A percentile compares a stretch with the other conserved stretches of the same genome.
These are phyloP conservation scores for Lasiommata megera DNA, from an alignment of 2,888 invertebrate genomes.

Conservation along the genomic window DNA sequence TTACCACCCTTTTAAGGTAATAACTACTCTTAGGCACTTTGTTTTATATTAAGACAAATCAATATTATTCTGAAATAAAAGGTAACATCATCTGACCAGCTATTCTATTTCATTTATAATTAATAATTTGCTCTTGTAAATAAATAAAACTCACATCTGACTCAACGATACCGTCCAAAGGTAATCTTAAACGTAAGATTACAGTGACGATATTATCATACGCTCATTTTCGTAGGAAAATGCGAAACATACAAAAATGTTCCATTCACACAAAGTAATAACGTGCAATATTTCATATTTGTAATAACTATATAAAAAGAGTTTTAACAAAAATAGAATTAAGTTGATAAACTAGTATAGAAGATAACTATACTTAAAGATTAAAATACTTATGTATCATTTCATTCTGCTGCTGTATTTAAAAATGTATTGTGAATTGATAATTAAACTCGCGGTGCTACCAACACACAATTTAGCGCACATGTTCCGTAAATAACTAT, in stretches of 20 bases:
- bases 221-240: conserved; percentile 17
- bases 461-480: neutral
- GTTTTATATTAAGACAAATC: neutral
- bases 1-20: no score
- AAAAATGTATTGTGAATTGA: neutral
- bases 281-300: conserved; percentile 2
- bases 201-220: conserved; percentile 64
- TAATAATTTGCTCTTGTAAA: no score
- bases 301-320: neutral
- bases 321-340: conserved; percentile 2
- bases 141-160: neutral
- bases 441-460: neutral
- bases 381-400: neutral
- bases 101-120: no score
- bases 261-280: conserved; percentile 6
- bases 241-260: neutral
- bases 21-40: neutral
- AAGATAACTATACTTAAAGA: neutral
- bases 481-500: no score
- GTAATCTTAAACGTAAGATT: conserved; percentile 72
- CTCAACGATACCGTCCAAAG: conserved; percentile 55
- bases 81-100: neutral
- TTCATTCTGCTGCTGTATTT: no score
- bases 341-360: neutral
- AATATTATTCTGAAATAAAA: neutral